Evolutionary conservation across 1,140 invertebrate genomes (phyloP), one percentile per base, ranked within the genome.

Genomic region (Drosophila pallidifrons): DNA sequence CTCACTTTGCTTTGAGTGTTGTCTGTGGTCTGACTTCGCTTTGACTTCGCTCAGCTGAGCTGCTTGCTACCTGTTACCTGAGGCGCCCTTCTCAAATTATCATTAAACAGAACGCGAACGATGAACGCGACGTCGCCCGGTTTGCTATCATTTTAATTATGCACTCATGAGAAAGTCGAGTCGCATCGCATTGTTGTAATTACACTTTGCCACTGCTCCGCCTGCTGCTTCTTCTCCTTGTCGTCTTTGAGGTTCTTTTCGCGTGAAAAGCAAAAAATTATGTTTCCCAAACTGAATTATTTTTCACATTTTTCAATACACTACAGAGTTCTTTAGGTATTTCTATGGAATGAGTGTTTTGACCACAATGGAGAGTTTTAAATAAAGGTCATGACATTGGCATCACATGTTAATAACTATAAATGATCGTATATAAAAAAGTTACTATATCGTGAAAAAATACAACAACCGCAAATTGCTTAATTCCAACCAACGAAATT

Each of bases 41-140:
- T 28, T 28, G 49, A 52, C 25, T 38, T 15, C 32, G 52, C 32
- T 20, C 15, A 55, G 30, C 52, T 55, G 28, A 38, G 30, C 51
- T 35, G 20, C 20, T 25, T 25, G 30, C 25, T 64, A 47, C 11
- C 70, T 61, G 82, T 59, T 88, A 87, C 83, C 77, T 88, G 83
- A 88, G 74, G 73, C 74, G 80, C 83, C 83, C 83, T 87, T 87
- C 82, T 80, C 73, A 59, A 80, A 87, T 87, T 87, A 88, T 87
- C 83, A 80, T 88, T 87, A 87, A 64, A 15, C 73, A 54, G 83
- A 88, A 88, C 79, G 71, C 71, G 57, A 68, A 47, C 72, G 82
- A 32, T 60, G 65, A 64, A 63, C 79, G 69, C 80, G 83, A 69
- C 74, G 83, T 75, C 70, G 75, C 71, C 60, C 38, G 45, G 45